Conservation (phyloP, 2,113 vertebrate species). For the Monopterus albus region DNA sequence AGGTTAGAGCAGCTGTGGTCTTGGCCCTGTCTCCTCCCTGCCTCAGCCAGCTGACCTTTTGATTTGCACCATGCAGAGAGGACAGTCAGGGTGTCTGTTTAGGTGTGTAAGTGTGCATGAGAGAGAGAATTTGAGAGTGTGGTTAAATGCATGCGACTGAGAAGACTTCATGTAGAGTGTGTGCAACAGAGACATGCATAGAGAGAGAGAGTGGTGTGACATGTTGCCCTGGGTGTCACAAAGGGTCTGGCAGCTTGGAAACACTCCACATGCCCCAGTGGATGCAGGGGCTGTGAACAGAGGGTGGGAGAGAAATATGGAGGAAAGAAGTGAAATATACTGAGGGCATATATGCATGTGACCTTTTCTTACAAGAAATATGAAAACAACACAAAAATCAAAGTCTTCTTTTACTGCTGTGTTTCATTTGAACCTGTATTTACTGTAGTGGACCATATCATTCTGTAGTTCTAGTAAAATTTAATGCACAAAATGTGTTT, state of each 20-base stretch:
- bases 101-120: slow-evolving; percentile 11
- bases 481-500: not conserved
- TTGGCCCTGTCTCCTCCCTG: slow-evolving; percentile 29
- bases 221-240: slow-evolving; percentile 13
- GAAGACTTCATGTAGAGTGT: slow-evolving; percentile 5
- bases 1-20: slow-evolving; percentile 46
- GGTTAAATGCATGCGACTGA: not conserved
- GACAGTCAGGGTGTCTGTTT: slow-evolving; percentile 1
- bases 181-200: slow-evolving; percentile 15
- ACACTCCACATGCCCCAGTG: slow-evolving; percentile 31
- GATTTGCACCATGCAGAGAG: slow-evolving; percentile 21
- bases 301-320: not conserved
- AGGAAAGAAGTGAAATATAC: not conserved
- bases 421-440: too few species aligned
- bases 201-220: slow-evolving; percentile 7
- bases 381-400: too few species aligned
- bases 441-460: too few species aligned
- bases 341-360: not conserved
- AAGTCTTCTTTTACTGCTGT: too few species aligned
- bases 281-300: slow-evolving; percentile 18
- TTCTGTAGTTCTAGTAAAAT: not conserved
- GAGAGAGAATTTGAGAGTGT: slow-evolving; percentile 18
- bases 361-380: not conserved
- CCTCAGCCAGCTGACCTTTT: slow-evolving; percentile 54
- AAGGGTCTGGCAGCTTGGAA: slow-evolving; percentile 37